Conservation (phyloP, 2,113 vertebrate genomes). For the Leptocoma aspasia region DNA sequence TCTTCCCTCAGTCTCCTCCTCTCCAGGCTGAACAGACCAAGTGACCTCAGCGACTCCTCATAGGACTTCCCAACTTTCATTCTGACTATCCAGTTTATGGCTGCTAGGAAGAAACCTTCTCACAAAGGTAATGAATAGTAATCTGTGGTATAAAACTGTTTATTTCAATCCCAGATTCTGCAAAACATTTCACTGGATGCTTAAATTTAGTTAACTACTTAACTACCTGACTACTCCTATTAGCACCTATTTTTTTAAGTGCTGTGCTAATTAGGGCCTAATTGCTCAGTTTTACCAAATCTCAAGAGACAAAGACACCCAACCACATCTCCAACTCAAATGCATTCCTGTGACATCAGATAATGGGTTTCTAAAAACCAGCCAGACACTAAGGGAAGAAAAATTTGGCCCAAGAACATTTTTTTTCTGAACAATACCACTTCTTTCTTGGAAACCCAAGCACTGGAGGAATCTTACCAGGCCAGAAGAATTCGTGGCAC, state of each 20-base stretch:
- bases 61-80: neutral
- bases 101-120: neutral
- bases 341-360: conserved; percentile 5
- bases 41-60: neutral
- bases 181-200: neutral
- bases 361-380: neutral
- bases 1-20: neutral
- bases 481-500: conserved; percentile 98
- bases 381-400: neutral
- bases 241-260: neutral
- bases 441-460: neutral
- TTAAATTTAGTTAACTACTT: neutral
- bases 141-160: neutral
- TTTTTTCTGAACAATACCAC: neutral
- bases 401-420: neutral
- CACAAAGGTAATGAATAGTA: neutral
- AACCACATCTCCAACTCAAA: neutral
- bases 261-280: neutral
- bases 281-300: neutral
- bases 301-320: conserved; percentile 30
- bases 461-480: conserved; percentile 75
- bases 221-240: neutral
- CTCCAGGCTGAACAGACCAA: neutral
- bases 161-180: neutral
- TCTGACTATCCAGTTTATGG: neutral